Conservation (phyloP, 2,888 invertebrate genomes). For the Troides oblongomaculatus region DNA sequence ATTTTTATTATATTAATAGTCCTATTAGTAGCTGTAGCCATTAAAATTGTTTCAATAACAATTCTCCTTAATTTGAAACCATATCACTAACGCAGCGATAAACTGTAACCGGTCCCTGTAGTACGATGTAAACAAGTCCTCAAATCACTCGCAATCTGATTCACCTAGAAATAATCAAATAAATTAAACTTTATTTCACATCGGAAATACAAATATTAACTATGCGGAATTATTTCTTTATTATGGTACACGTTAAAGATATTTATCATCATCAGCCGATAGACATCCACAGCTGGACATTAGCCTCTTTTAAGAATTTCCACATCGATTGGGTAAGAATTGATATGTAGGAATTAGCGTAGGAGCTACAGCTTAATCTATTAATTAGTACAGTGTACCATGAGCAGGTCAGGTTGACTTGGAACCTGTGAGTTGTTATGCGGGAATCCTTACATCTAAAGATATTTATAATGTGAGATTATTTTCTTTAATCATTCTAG, state of each 20-base stretch:
- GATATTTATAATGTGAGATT: not conserved
- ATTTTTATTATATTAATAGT: not conserved
- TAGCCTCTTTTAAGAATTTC: too few species aligned
- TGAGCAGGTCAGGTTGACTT: too few species aligned
- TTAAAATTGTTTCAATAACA: not conserved
- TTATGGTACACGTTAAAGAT: too few species aligned
- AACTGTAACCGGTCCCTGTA: not conserved
- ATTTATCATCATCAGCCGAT: too few species aligned
- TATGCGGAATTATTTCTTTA: too few species aligned
- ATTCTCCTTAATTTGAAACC: not conserved
- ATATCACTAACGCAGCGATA: not conserved
- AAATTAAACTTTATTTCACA: not conserved
- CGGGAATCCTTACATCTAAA: too few species aligned
- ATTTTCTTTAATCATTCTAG: not conserved
- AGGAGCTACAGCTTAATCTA: too few species aligned
- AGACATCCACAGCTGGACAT: too few species aligned
- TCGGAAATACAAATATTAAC: not conserved
- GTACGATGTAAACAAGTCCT: not conserved
- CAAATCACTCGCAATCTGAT: not conserved
- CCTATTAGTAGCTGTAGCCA: not conserved
- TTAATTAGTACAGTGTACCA: too few species aligned
- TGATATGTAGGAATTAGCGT: too few species aligned
- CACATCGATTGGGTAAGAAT: too few species aligned
- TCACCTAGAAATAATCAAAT: not conserved
- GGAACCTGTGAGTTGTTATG: too few species aligned